Percentiles rank a stretch among this genome's conserved stretches.
Conservation (phyloP, 2,797 vertebrate species). For the Arctocebus calabarensis region DNA sequence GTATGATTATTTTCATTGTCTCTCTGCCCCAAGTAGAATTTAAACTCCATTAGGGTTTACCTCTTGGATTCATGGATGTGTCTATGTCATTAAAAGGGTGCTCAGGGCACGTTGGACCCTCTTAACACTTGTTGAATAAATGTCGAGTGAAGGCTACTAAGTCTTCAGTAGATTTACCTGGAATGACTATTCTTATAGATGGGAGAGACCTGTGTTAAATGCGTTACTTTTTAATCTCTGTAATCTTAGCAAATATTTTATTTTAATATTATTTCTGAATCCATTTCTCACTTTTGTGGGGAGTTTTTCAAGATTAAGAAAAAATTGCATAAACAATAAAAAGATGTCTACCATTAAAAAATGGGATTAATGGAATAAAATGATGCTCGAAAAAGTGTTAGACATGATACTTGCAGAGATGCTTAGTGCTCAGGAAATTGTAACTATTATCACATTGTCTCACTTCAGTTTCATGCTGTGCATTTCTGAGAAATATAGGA, state of each 20-base stretch:
- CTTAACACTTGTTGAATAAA: neutral
- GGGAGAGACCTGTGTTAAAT: neutral
- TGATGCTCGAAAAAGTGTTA: neutral
- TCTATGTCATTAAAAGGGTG: constrained; percentile 19
- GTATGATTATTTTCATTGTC: constrained; percentile 10
- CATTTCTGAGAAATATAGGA: neutral
- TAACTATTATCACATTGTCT: neutral
- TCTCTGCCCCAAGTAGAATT: constrained; percentile 1
- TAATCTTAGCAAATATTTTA: neutral
- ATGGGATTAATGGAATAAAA: neutral
- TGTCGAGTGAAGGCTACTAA: neutral
- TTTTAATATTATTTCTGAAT: constrained; percentile 1
- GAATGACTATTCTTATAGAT: neutral
- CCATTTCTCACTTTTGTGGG: neutral
- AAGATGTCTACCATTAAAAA: no score
- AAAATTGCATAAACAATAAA: no score
- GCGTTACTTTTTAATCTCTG: neutral
- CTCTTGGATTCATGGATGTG: neutral
- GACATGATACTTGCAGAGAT: neutral
- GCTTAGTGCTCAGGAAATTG: neutral
- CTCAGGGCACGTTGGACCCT: neutral
- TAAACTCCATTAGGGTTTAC: constrained; percentile 1
- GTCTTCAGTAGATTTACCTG: neutral
- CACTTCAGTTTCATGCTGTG: neutral
- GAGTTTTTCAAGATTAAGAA: neutral